A percentile compares a stretch with the other conserved stretches of the same genome.
Conservation (phyloP, 2,113 vertebrate genomes). For the Toxotes jaculatrix region DNA sequence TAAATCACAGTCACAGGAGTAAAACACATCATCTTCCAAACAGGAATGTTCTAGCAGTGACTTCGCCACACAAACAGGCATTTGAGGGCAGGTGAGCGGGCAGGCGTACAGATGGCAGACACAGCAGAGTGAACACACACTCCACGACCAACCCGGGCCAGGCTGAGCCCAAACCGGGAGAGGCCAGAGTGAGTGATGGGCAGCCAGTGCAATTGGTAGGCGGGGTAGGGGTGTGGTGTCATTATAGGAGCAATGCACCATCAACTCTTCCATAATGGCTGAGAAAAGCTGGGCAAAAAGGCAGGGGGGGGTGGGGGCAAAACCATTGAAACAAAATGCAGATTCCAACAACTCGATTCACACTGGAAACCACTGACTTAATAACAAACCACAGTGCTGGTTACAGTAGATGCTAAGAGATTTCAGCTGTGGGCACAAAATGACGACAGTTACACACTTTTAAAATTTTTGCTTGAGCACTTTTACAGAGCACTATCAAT, state of each 20-base stretch:
- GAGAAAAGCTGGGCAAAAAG: slow-evolving; percentile 66
- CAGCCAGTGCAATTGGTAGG: slow-evolving; percentile 43
- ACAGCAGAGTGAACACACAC: slow-evolving; percentile 72
- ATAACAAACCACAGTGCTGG: slow-evolving; percentile 86
- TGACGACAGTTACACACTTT: slow-evolving; percentile 85
- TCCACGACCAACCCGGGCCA: not conserved
- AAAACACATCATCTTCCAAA: slow-evolving; percentile 74
- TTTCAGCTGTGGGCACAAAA: slow-evolving; percentile 86
- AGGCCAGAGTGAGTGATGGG: slow-evolving; percentile 54
- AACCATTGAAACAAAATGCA: slow-evolving; percentile 79
- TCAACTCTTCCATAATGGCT: slow-evolving; percentile 70
- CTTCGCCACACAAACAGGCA: slow-evolving; percentile 77
- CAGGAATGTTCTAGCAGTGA: slow-evolving; percentile 79
- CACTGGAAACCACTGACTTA: slow-evolving; percentile 84
- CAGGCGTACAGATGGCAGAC: slow-evolving; percentile 67
- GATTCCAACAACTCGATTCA: slow-evolving; percentile 84
- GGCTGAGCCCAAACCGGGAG: slow-evolving; percentile 40
- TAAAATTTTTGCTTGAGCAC: slow-evolving; percentile 85
- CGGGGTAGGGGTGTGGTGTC: slow-evolving; percentile 1
- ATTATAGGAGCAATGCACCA: slow-evolving; percentile 71
- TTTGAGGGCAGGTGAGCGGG: slow-evolving; percentile 83
- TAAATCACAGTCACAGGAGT: slow-evolving; percentile 77
- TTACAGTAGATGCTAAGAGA: slow-evolving; percentile 85
- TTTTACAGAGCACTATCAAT: slow-evolving; percentile 88
- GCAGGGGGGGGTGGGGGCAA: slow-evolving; percentile 12